phyloP scores from a whole-genome alignment of 2,797 vertebrate species.

The Myotis daubentonii region DNA sequence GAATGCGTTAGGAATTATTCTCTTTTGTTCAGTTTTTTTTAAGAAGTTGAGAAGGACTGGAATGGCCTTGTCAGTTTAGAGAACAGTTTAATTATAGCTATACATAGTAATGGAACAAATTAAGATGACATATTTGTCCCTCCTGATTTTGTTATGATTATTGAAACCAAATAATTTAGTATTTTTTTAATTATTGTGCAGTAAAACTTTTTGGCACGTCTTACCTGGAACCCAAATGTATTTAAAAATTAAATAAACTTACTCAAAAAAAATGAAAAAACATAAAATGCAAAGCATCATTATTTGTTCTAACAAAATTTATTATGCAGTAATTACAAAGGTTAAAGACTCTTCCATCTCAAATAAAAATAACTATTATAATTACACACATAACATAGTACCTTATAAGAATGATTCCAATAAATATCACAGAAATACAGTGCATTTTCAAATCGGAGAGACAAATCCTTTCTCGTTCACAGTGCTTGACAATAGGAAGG shows the following conservation, averaged over 20 bases:
- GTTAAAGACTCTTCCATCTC: constrained; percentile 91
- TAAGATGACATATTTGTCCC: constrained; percentile 52
- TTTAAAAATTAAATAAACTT: constrained; percentile 75
- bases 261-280: constrained; percentile 82
- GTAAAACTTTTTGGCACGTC: constrained; percentile 14
- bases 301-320: constrained; percentile 95
- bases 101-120: constrained; percentile 55
- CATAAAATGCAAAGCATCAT: constrained; percentile 79
- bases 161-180: constrained; percentile 64
- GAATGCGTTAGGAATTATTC: background rate
- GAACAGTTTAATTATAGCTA: constrained; percentile 64
- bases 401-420: constrained; percentile 84
- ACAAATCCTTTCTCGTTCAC: constrained; percentile 88
- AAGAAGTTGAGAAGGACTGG: background rate
- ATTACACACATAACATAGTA: constrained; percentile 86
- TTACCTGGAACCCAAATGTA: constrained; percentile 80
- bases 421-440: constrained; percentile 85
- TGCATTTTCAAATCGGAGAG: constrained; percentile 85
- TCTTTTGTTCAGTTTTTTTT: background rate
- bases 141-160: constrained; percentile 5
- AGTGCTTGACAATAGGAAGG: constrained; percentile 86
- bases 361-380: constrained; percentile 90
- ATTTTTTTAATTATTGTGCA: constrained; percentile 75
- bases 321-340: constrained; percentile 95
- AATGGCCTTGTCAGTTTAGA: constrained; percentile 44